Base-by-base conservation (phyloP, 2,888 invertebrate species). In the Spodoptera exigua region DNA sequence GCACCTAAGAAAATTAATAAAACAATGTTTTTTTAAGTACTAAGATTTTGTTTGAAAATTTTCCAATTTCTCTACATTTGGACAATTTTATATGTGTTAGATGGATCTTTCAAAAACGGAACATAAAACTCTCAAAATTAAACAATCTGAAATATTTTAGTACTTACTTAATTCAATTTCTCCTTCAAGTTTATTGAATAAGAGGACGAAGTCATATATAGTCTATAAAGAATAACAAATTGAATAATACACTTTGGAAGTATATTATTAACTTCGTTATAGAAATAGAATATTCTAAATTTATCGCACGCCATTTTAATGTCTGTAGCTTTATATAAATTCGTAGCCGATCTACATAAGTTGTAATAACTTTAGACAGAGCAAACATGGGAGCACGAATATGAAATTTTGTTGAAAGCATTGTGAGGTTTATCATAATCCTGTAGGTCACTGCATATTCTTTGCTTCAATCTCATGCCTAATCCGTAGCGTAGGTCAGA, bases 381-480 rank as follows among this genome's bases (percentile, higher is more conserved):
- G 55, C 45, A 35, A 27, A 27, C 27, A 27, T 27, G 27, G 9
- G 27, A 27, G 7, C 27, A 27, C 7, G 27, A 27, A 27, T 27
- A 27, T 27, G 4, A 27, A 58, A 74, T 78, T 70, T 73, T 62
- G 60, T 65, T 67, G 57, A 67, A 68, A 61, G 17, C 51, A 44
- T 62, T 67, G 67, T 74, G 56, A 71, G 73, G 61, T 77, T 82
- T 77, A 79, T 78, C 78, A 80, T 78, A 80, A 82, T 79, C 72
- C 78, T 74, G 64, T 70, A 58, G 77, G 80, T 83, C 81, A 77
- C 61, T 76, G 78, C 77, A 81, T 82, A 81, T 80, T 83, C 81
- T 84, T 86, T 80, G 67, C 81, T 75, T 74, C 74, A 79, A 83
- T 85, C 84, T 82, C 74, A 73, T 79, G 68, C 82, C 84, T 78